Base-by-base conservation (phyloP, 2,888 invertebrate species). In the Odontocerum albicorne region DNA sequence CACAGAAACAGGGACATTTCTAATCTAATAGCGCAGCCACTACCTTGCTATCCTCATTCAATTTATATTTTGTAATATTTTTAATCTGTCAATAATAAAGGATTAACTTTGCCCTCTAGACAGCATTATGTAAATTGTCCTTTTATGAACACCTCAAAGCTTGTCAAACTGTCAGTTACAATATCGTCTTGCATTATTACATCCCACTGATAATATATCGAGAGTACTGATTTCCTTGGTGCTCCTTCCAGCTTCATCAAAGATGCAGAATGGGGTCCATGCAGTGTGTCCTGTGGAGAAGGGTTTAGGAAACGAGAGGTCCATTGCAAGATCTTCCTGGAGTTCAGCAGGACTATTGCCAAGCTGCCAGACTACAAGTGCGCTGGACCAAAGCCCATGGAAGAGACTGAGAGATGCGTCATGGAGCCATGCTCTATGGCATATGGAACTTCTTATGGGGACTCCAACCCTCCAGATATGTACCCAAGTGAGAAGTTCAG, bases 271-370 rank as follows among this genome's bases (percentile, higher is more conserved):
- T 97, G 96, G 96, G 87, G 93, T 1, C 85, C 90, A 1, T 98
- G 97, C 76, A 93, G 92, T 65, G 90, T 88, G 0, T 87, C 90
- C 0, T 96, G 97, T 68, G 96, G 96, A 1, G 90, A 91, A 69
- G 97, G 96, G 0, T 79, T 88, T 63, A 80, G 89, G n/a, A 86
- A 85, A 61, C 85, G 96, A 22, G 85, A 87, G 64, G 95, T 95
- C n/a, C 86, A 90, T 64, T 98, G 98, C 76, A 93, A 92, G 77
- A 95, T 96, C 65, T 95, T 91, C 73, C 77, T 96, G 59, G 93
- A 94, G 71, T 95, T 94, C 72, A 92, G 94, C 53, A 82, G 88
- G 63, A 93, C 93, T 0, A 87, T 92, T 47, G 92, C 92, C 3
- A 90, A 88, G 63, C 77, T 96, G 7, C 92, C 94, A 1, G 94